These are phyloP conservation scores for Coelinius sp. DNA, from an alignment of 2,888 invertebrate genomes.

Conservation along the genomic window DNA sequence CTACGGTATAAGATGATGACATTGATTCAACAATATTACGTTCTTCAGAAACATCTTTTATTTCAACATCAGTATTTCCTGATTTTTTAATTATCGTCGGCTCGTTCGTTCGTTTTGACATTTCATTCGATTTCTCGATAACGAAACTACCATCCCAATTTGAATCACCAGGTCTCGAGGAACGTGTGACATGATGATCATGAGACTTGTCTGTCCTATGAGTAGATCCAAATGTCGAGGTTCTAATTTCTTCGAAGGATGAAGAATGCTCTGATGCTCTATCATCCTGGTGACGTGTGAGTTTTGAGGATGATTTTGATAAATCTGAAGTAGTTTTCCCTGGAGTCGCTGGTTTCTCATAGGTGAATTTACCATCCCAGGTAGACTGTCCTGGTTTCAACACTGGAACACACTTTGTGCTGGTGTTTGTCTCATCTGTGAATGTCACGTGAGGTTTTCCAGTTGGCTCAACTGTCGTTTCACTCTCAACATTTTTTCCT, in stretches of 20 bases:
- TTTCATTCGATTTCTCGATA: constrained; percentile 60
- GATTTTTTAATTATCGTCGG: constrained; percentile 53
- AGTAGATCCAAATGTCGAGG: not conserved
- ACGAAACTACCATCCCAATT: constrained; percentile 71
- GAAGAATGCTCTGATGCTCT: constrained; percentile 45
- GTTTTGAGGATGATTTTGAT: constrained; percentile 19
- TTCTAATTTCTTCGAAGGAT: constrained; percentile 48
- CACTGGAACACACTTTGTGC: constrained; percentile 24
- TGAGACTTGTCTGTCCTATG: constrained; percentile 28
- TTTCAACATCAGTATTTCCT: constrained; percentile 55
- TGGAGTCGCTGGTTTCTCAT: constrained; percentile 61
- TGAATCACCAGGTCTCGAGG: constrained; percentile 56
- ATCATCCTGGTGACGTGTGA: constrained; percentile 19
- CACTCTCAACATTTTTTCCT: constrained; percentile 54
- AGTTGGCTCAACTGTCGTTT: constrained; percentile 50
- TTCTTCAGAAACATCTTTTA: constrained; percentile 69
- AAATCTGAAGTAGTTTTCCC: not conserved
- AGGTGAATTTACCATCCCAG: constrained; percentile 72
- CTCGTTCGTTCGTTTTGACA: constrained; percentile 45
- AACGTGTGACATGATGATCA: constrained; percentile 8
- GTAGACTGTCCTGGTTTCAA: constrained; percentile 68
- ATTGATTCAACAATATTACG: constrained; percentile 75
- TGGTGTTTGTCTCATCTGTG: constrained; percentile 36
- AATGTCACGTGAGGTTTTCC: constrained; percentile 42
- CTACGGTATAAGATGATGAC: constrained; percentile 78